Percentiles rank a stretch among this genome's conserved stretches.
Evolutionary conservation across 2,113 vertebrate genomes (phyloP).

Genomic region (Melozone crissalis): DNA sequence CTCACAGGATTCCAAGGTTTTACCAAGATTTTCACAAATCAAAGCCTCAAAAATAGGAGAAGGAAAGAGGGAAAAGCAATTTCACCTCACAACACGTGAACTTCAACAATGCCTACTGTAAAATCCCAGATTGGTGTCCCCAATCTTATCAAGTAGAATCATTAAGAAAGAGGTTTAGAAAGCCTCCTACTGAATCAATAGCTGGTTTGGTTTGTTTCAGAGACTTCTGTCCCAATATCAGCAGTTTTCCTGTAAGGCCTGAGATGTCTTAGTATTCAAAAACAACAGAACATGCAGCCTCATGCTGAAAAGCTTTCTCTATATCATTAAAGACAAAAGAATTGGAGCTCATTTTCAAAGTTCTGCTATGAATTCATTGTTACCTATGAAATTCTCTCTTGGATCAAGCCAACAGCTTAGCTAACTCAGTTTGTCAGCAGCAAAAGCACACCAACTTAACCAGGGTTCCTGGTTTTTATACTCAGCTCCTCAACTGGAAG

Average conservation of each 20-base stretch:
- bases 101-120: neutral
- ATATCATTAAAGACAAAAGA: neutral
- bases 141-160: neutral
- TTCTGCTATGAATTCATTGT: neutral
- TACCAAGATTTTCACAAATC: neutral
- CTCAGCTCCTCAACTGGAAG: neutral
- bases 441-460: neutral
- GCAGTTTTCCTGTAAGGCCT: neutral
- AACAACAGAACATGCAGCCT: neutral
- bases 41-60: neutral
- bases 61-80: neutral
- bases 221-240: neutral
- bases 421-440: neutral
- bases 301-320: neutral
- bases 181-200: neutral
- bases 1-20: neutral
- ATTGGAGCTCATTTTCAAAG: accelerated
- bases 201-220: neutral
- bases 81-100: neutral
- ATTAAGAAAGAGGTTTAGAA: neutral
- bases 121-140: neutral
- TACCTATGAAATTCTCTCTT: neutral
- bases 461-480: neutral
- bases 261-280: neutral
- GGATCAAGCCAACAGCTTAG: neutral